Evolutionary conservation across 2,888 invertebrate genomes (phyloP), one percentile per base, ranked within the genome.

Genomic region (Hirtodrosophila duncani): DNA sequence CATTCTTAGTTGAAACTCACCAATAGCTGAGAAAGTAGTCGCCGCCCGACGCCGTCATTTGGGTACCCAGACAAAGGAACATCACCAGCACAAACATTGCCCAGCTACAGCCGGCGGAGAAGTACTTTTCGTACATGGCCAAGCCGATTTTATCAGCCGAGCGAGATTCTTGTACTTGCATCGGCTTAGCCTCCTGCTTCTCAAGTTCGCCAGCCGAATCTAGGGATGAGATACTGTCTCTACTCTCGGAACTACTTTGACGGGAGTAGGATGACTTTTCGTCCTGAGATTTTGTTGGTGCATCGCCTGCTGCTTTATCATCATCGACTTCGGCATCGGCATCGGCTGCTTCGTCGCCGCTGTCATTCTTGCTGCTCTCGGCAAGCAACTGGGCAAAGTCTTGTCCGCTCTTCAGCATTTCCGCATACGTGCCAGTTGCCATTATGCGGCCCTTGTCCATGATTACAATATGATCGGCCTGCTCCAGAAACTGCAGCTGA

Each of bases 1-100:
- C 1, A 2, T 13, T n/a, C n/a, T n/a, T n/a, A n/a, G 10, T 21
- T 9, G 10, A 18, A 3, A 18, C 71, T 67, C 56, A 37, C 94
- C 94, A 94, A 79, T 89, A 91, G n/a, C 92, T 90, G 9, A 94
- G 89, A 88, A 93, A 95, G 86, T 91, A 93, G 84, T 95, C 95
- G 2, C 91, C 90, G 2, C 90, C 90, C 10, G 93, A 94, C 1
- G 91, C 92, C 6, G 91, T 87, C 7, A 91, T 69, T 86, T 95
- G 94, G 0, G 93, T 89, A 0, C 90, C 64, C 11, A 91, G 56
- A 57, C 92, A 93, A 8, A 92, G 88, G 2, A 90, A 23, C 0
- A 91, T 46, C 84, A 94, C 88, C 0, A 90, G 68, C 5, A 88
- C 53, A 8, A 92, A 88, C 1, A 91, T 66, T 27, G 89, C 87